phyloP scores from a whole-genome alignment of 2,797 vertebrate genomes.

The Pachyuromys duprasi region DNA sequence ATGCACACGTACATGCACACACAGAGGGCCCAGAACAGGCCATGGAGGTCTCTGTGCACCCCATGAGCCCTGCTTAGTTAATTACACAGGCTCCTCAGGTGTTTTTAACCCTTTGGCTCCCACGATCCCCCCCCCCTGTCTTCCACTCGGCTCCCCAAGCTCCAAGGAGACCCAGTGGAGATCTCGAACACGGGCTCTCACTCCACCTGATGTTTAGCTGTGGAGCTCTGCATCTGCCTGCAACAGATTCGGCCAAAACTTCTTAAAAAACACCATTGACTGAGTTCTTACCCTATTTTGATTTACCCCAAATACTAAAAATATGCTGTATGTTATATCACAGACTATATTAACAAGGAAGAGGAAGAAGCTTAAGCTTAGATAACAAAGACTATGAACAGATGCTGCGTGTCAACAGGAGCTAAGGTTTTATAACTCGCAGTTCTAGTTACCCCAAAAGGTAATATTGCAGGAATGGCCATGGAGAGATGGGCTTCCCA shows the following conservation, averaged over 20 bases:
- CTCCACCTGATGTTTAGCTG: too few relatives aligned
- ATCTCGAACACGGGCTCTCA: neutral
- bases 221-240: neutral
- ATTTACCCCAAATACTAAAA: neutral
- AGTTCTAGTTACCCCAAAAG: neutral
- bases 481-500: neutral
- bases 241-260: neutral
- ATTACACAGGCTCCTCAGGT: neutral
- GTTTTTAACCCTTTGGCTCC: neutral
- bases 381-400: neutral
- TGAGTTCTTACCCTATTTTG: constrained; percentile 1
- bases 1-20: too few relatives aligned
- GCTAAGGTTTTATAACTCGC: neutral
- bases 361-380: neutral
- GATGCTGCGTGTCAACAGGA: neutral
- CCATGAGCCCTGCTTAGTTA: too few relatives aligned
- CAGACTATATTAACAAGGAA: neutral
- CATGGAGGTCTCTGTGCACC: neutral
- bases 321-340: neutral
- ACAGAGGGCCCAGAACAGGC: too few relatives aligned
- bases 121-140: neutral
- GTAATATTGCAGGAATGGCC: neutral
- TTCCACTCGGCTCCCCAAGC: neutral
- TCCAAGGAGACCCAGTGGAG: neutral
- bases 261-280: neutral